Evolutionary conservation across 2,888 invertebrate genomes (phyloP), one percentile per base, ranked within the genome.

Genomic region (Holacanthella duospinosa): DNA sequence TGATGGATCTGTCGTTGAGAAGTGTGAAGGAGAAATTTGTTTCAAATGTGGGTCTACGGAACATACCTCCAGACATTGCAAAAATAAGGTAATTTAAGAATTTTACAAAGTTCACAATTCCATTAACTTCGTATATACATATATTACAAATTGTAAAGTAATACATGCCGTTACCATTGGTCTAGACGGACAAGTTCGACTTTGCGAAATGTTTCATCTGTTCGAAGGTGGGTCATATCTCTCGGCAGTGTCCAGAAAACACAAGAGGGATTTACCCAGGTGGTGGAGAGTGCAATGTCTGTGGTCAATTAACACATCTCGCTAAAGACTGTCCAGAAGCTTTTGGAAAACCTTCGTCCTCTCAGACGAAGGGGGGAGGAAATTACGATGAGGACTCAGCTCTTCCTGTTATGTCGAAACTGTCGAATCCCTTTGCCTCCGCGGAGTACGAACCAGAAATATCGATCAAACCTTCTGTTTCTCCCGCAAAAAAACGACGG

Each of bases 31-130:
- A 2, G 88, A 88, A 6, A 84, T 91, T 57, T 92, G 92, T 75
- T 92, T 88, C 75, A 91, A 91, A 77, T 93, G 93, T 78, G 93
- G 93, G 0, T 91, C 91, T 0, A 88, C 88, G 2, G 92, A 92
- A 75, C 93, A 93, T 75, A 84, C 83, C 16, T 85, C 86, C 74
- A 68, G 74, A 29, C 68, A 71, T 16, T 78, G 78, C 65, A 70
- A 64, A 56, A 66, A 66, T 60, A 61, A 66, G 60, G 68, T 69
- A 68, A 21, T n/a, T 9, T 48, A 9, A 48, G 4, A n/a, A 48
- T 48, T 21, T 36, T 36, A 12, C 36, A 36, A 48, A 27, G 54
- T 44, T 60, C 53, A 28, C 25, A 59, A 29, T 53, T 43, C 28
- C 29, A 57, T 56, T 59, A 24, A 29, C 27, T 54, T 59, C 48